phyloP scores from a whole-genome alignment of 2,797 vertebrate genomes.

The Pseudochaenichthys georgianus region DNA sequence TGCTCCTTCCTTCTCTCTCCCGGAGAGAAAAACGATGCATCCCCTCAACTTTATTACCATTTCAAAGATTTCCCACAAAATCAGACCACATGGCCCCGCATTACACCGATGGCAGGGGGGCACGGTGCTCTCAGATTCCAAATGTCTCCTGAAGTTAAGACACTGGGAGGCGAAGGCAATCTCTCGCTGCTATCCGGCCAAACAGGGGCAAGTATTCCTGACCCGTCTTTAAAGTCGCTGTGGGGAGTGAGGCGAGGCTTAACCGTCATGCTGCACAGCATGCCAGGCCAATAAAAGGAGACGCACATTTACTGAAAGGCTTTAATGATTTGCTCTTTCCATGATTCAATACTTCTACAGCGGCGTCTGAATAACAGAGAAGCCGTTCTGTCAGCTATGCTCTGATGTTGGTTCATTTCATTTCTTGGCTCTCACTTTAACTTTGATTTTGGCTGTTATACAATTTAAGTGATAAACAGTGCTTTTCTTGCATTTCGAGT shows the following conservation, averaged over 20 bases:
- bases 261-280: conserved; percentile 48
- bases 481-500: conserved; percentile 29
- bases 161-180: conserved; percentile 58
- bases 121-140: conserved; percentile 38
- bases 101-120: conserved; percentile 58
- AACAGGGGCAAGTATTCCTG: conserved; percentile 60
- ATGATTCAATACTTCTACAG: conserved; percentile 45
- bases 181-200: conserved; percentile 51
- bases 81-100: conserved; percentile 57
- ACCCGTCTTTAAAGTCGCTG: conserved; percentile 70
- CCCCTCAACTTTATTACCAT: conserved; percentile 72
- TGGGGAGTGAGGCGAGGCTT: conserved; percentile 44
- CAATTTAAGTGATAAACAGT: conserved; percentile 34
- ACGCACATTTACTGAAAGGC: conserved; percentile 34
- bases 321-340: conserved; percentile 61
- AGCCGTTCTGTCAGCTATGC: conserved; percentile 39
- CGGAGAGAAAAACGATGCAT: conserved; percentile 54
- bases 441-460: conserved; percentile 54
- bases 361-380: conserved; percentile 27
- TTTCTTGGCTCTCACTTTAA: conserved; percentile 45
- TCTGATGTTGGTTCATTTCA: conserved; percentile 53
- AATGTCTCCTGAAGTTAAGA: conserved; percentile 65
- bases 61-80: conserved; percentile 80
- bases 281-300: conserved; percentile 51
- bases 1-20: conserved; percentile 13